phyloP scores from a whole-genome alignment of 2,797 vertebrate species.

The Typhlichthys eigenmanni region DNA sequence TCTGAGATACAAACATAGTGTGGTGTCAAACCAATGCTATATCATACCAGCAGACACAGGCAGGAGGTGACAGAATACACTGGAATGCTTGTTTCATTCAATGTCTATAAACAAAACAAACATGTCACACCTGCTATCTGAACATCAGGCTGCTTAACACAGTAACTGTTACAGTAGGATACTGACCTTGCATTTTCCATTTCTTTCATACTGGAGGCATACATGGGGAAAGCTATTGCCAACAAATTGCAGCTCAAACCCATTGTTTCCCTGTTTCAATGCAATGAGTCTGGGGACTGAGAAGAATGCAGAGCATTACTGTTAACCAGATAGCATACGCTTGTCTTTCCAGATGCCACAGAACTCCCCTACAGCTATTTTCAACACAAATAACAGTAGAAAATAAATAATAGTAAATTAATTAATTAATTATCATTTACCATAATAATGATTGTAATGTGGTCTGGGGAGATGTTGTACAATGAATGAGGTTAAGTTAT shows the following conservation, averaged over 20 bases:
- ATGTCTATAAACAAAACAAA: slow-evolving; percentile 32
- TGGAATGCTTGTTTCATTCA: slow-evolving; percentile 51
- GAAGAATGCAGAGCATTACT: not conserved
- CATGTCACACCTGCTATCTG: not conserved
- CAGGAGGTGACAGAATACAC: slow-evolving; percentile 67
- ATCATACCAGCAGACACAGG: slow-evolving; percentile 73
- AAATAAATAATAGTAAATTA: too few relatives aligned
- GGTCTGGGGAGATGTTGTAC: too few relatives aligned
- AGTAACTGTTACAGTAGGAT: not conserved
- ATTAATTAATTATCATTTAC: too few relatives aligned
- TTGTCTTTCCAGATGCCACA: too few relatives aligned
- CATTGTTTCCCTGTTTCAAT: slow-evolving; percentile 14
- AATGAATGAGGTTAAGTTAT: too few relatives aligned
- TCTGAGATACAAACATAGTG: not conserved
- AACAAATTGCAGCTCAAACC: slow-evolving; percentile 53
- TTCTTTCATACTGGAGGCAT: slow-evolving; percentile 66
- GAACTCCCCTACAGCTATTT: not conserved
- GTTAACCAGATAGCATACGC: too few relatives aligned
- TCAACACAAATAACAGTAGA: too few relatives aligned
- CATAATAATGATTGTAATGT: too few relatives aligned
- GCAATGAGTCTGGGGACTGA: slow-evolving; percentile 55
- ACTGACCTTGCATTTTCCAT: slow-evolving; percentile 61
- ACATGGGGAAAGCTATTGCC: slow-evolving; percentile 21
- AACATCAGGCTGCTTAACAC: slow-evolving; percentile 4
- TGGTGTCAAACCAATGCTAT: not conserved